Evolutionary conservation across 2,797 vertebrate species (phyloP), one percentile per base, ranked within the genome.

Genomic region (Bothrops alternatus): DNA sequence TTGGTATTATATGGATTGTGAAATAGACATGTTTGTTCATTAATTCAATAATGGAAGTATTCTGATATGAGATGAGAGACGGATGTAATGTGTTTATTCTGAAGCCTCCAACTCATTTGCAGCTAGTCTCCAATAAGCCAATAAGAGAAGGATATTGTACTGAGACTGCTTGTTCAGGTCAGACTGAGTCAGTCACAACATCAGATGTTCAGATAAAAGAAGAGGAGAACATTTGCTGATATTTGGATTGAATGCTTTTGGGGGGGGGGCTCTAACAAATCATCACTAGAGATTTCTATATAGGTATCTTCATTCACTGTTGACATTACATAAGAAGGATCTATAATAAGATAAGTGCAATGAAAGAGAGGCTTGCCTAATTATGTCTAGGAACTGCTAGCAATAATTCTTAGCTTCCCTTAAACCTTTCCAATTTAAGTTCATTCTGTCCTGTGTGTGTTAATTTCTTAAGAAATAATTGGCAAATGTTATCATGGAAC

Each of bases 1-100:
- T 63, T 91, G 61, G 47, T 69, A 65, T 90, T 93, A 60, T 3
- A 53, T 3, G 20, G 6, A 65, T 92, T 55, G 73, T 61, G 57
- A 94, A 93, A 94, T 91, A 87, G 47, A 0, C 61, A 47, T 78
- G 26, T 47, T 91, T 93, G 53, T 93, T 91, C 42, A 90, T 1
- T 88, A 94, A 86, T 90, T 91, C 55, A 91, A 26, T 91, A 90
- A 89, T 11, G 90, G 1, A 61, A 14, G 65, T 53, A 85, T 93
- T 93, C 4, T 93, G 2, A 60, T 65, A 18, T 88, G 69, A 90
- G 73, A 73, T 47, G 23, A 87, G 85, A 60, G 56, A 89, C 3
- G 3, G 6, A 65, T 85, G 60, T 85, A 87, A 85, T 82, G 91
- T 85, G 90, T 91, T 93, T 91, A 91, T 93, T 86, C 86, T 87